Evolutionary conservation across 2,888 invertebrate species (phyloP), one percentile per base, ranked within the genome.

Genomic region (Cataglyphis altisquamis): DNA sequence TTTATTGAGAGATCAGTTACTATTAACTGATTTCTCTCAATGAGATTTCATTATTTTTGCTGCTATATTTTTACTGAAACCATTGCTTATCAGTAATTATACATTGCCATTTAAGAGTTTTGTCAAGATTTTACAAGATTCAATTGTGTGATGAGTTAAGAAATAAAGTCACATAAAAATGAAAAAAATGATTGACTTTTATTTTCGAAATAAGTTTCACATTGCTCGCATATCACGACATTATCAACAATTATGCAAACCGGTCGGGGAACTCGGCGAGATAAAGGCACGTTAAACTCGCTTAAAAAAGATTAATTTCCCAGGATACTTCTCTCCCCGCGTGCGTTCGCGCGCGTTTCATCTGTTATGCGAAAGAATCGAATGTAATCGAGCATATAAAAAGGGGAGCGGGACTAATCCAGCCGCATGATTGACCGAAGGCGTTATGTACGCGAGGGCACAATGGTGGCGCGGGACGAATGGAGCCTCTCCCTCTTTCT

Each of bases 351-450:
- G 36, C 48, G 68, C 41, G 21, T 75, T 75, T 21, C 45, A 18
- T 60, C 25, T 60, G 75, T 74, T 41, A 60, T 21, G 45, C 74
- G 60, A 45, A 25, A 80, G 75, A 80, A 60, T 80, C 57, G 60
- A 80, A 73, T 73, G 45, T 80, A 80, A 80, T 80, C 78, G 78
- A 73, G 45, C 74, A 60, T 73, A 60, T 60, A 48, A 80, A 52
- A 80, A 80, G 60, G 60, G 75, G 78, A 80, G 60, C 75, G 60
- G 45, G 74, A 73, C 74, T 80, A 57, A 77, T 77, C 77, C 77
- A 29, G 41, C 41, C 77, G 73, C 41, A 41, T 32, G 41, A 72
- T 77, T 29, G 55, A 55, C 52, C 73, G 41, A 52, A 77, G 41
- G 73, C 55, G n/a, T 39, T 52, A 55, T 72, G 55, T 52, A 32